Base-by-base conservation (phyloP, 2,113 vertebrate genomes). In the Ptychochromis oligacanthus region DNA sequence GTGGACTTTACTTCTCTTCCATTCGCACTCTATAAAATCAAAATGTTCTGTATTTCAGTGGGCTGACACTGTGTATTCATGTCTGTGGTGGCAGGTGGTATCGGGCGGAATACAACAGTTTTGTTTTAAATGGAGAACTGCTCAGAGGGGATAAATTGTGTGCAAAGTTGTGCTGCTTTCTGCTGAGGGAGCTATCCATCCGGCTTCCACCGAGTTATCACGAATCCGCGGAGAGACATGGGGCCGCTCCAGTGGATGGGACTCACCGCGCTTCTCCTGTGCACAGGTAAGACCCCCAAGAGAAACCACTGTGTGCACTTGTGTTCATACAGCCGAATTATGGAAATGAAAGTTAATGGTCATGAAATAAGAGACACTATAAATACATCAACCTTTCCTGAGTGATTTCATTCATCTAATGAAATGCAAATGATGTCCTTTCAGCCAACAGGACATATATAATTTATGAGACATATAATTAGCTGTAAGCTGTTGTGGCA, bases 401-500 rank as follows among this genome's bases (percentile, higher is more conserved):
- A 77, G 54, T 65, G 78, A 65, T 85, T 91, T 60, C 61, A 83
- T 89, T 84, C 81, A 77, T 76, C 86, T 88, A 90, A 92, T 90
- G 58, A 87, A 83, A 92, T 91, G 91, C 89, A 87, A 90, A 94
- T 90, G 15, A 84, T 91, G 79, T 82, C 62, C 82, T 87, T 84
- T 89, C 83, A 88, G 86, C 80, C 88, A 75, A 72, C 77, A 57
- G 76, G 84, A 87, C 85, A 90, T 88, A 86, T 92, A 88, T 93
- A 85, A 93, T 93, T 92, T 91, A 93, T 90, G 87, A 86, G 89
- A 81, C 83, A 86, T 75, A 88, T 92, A 93, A 93, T 93, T 91
- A 92, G 93, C 92, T 91, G 88, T 92, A 93, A 94, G 89, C 88
- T 91, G 90, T 90, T 91, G 84, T 90, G 91, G 83, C 91, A 88